A percentile compares a stretch with the other conserved stretches of the same genome.
phyloP scores from a whole-genome alignment of 2,797 vertebrate genomes.

The Diglossa cyanea region DNA sequence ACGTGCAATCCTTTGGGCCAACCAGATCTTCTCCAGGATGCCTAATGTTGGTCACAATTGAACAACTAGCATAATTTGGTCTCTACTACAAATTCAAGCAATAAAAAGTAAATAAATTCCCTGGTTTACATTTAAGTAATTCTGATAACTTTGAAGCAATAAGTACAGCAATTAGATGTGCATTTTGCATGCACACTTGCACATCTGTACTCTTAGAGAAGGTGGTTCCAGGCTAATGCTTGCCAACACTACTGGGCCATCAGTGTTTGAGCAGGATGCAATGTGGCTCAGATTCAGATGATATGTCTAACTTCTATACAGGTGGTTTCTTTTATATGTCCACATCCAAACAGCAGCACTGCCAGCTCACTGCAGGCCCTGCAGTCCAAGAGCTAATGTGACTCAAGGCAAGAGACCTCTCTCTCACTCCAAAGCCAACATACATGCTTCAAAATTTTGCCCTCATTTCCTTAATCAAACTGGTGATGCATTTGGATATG shows the following conservation, averaged over 20 bases:
- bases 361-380: background rate
- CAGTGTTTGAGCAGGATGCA: background rate
- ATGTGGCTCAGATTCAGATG: background rate
- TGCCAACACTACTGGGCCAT: background rate
- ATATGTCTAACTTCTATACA: background rate
- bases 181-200: background rate
- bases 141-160: background rate
- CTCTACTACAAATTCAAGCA: background rate
- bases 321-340: background rate
- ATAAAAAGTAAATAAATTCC: background rate
- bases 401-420: background rate
- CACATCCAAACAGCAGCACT: background rate
- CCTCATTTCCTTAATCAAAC: constrained; percentile 15
- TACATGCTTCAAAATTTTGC: background rate
- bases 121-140: background rate
- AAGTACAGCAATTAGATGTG: background rate
- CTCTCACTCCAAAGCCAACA: background rate
- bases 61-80: background rate
- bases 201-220: background rate
- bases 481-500: background rate
- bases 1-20: background rate
- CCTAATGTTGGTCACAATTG: background rate
- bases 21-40: background rate
- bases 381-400: background rate
- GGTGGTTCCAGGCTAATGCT: background rate